Conservation (phyloP, 2,888 invertebrate species). For the Luperina nickerlii region DNA sequence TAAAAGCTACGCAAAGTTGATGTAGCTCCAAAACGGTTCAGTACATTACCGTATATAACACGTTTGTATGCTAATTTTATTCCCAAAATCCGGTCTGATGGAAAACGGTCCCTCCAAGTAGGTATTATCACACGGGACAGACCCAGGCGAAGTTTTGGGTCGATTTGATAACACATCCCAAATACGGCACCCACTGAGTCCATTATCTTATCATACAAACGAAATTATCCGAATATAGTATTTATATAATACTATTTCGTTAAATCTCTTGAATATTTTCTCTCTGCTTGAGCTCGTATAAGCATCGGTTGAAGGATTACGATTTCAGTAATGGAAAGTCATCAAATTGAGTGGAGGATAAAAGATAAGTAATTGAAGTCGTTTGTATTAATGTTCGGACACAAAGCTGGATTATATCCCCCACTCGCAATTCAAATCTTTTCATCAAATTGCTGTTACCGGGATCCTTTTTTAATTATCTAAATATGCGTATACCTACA, state of each 20-base stretch:
- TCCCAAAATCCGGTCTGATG: slow-evolving; percentile 85
- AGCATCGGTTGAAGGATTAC: slow-evolving; percentile 59
- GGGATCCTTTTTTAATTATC: slow-evolving; percentile 53
- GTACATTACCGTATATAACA: slow-evolving; percentile 83
- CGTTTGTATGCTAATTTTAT: slow-evolving; percentile 88
- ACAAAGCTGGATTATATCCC: slow-evolving; percentile 47
- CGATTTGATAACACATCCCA: slow-evolving; percentile 83
- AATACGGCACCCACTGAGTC: slow-evolving; percentile 71
- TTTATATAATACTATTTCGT: slow-evolving; percentile 54
- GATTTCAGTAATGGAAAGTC: slow-evolving; percentile 72
- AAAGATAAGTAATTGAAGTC: slow-evolving; percentile 69
- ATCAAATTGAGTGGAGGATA: slow-evolving; percentile 76
- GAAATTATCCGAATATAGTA: slow-evolving; percentile 71
- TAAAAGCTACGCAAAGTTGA: slow-evolving; percentile 61
- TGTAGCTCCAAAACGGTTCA: slow-evolving; percentile 79
- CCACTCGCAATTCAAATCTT: slow-evolving; percentile 51
- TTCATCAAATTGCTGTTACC: slow-evolving; percentile 41
- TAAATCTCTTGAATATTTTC: slow-evolving; percentile 36
- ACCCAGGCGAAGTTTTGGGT: slow-evolving; percentile 85
- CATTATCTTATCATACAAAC: slow-evolving; percentile 80
- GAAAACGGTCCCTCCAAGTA: slow-evolving; percentile 82
- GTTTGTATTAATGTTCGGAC: slow-evolving; percentile 70
- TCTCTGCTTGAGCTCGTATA: slow-evolving; percentile 30
- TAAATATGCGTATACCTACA: slow-evolving; percentile 13
- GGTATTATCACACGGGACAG: slow-evolving; percentile 78